phyloP scores from a whole-genome alignment of 1,140 invertebrate species.

The Micrasema longulum region DNA sequence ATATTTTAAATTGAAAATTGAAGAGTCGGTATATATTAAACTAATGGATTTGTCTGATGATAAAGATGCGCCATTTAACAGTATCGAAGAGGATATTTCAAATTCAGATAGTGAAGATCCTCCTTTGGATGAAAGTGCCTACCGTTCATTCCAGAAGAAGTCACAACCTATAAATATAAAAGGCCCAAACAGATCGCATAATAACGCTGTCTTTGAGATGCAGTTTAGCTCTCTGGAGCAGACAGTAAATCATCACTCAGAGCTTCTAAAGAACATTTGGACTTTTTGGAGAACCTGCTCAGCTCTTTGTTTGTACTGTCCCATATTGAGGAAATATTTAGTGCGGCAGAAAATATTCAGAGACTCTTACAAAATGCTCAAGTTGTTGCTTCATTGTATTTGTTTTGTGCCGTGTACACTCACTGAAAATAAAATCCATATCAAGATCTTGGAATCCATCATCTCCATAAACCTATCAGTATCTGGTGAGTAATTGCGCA shows the following conservation, averaged over 20 bases:
- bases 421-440: conserved; percentile 57
- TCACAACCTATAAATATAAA: conserved; percentile 21
- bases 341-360: conserved; percentile 57
- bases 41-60: conserved; percentile 59
- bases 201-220: conserved; percentile 30
- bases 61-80: conserved; percentile 53
- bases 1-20: conserved; percentile 59
- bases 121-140: conserved; percentile 8
- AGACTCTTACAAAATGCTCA: conserved; percentile 61
- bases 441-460: conserved; percentile 63
- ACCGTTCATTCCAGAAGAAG: conserved; percentile 12
- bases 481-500: conserved; percentile 58
- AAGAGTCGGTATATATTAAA: conserved; percentile 57
- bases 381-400: conserved; percentile 59
- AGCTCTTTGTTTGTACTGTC: conserved; percentile 70
- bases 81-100: conserved; percentile 8
- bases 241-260: conserved; percentile 56
- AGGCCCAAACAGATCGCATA: conserved; percentile 38
- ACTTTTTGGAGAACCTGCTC: conserved; percentile 72
- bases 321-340: conserved; percentile 67
- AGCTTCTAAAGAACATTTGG: conserved; percentile 59
- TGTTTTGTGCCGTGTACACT: conserved; percentile 52
- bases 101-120: conserved; percentile 8
- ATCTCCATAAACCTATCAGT: conserved; percentile 63
- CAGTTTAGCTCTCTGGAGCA: conserved; percentile 33